Conservation (phyloP, 1,140 invertebrate species). For the Drosophila ercepeae region DNA sequence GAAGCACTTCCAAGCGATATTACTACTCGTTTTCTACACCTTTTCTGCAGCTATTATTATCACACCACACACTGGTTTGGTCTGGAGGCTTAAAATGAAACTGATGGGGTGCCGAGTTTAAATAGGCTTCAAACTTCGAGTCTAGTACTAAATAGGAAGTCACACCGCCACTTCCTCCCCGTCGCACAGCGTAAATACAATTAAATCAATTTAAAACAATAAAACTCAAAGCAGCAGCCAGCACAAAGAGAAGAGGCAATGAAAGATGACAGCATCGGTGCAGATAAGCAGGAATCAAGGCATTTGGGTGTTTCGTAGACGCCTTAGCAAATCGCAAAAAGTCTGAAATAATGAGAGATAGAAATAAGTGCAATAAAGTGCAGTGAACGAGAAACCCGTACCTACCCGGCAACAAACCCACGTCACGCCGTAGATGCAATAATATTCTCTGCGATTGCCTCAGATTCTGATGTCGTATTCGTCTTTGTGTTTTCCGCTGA, state of each 20-base stretch:
- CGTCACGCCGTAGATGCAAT: slow-evolving; percentile 8
- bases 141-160: slow-evolving; percentile 67
- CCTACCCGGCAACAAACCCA: slow-evolving; percentile 4
- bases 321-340: slow-evolving; percentile 13
- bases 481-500: not conserved
- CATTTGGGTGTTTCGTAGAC: slow-evolving; percentile 28
- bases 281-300: slow-evolving; percentile 44
- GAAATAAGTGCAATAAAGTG: slow-evolving; percentile 25
- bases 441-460: slow-evolving; percentile 3
- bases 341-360: slow-evolving; percentile 45
- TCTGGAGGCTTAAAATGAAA: slow-evolving; percentile 23
- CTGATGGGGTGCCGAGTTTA: slow-evolving; percentile 37
- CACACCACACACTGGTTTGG: slow-evolving; percentile 21
- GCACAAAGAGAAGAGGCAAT: slow-evolving; percentile 59
- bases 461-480: not conserved
- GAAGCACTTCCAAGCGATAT: slow-evolving; percentile 26
- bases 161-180: slow-evolving; percentile 23
- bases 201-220: slow-evolving; percentile 82
- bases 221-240: slow-evolving; percentile 49
- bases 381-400: slow-evolving; percentile 28
- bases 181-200: slow-evolving; percentile 73
- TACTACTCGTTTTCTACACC: slow-evolving; percentile 19
- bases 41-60: slow-evolving; percentile 36
- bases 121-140: slow-evolving; percentile 40
- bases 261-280: slow-evolving; percentile 50